Conservation (phyloP, 2,113 vertebrate species). For the Melanotaenia duboulayi region DNA sequence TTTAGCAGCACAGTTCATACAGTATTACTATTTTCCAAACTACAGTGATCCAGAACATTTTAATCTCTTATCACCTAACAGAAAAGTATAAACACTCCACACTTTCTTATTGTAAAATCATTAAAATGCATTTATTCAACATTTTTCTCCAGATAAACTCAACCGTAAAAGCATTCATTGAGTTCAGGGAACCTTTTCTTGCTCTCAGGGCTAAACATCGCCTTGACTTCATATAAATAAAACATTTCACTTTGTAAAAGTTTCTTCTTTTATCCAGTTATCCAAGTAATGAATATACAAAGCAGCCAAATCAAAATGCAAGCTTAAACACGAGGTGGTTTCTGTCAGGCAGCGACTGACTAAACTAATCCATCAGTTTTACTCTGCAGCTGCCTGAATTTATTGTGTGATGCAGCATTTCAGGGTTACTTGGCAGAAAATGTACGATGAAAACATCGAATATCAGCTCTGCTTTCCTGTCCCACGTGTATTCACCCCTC, state of each 20-base stretch:
- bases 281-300: neutral
- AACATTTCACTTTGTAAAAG: neutral
- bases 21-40: too few species aligned
- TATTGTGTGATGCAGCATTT: constrained; percentile 4
- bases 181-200: neutral
- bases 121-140: neutral
- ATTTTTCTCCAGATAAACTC: neutral
- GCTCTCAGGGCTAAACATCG: neutral
- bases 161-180: neutral
- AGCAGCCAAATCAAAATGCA: constrained; percentile 4
- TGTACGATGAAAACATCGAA: neutral
- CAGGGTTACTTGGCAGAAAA: constrained; percentile 15
- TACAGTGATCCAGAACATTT: too few species aligned
- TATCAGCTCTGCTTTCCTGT: neutral
- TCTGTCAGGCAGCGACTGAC: constrained; percentile 2
- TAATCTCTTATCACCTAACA: too few species aligned
- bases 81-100: too few species aligned
- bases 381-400: constrained; percentile 1
- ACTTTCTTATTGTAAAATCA: too few species aligned
- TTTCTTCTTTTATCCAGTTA: neutral
- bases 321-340: neutral
- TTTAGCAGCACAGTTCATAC: too few species aligned
- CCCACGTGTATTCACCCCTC: neutral
- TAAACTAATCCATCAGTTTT: constrained; percentile 12
- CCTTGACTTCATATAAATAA: constrained; percentile 3